Evolutionary conservation across 2,888 invertebrate genomes (phyloP).

Genomic region (Erpobdella octoculata): DNA sequence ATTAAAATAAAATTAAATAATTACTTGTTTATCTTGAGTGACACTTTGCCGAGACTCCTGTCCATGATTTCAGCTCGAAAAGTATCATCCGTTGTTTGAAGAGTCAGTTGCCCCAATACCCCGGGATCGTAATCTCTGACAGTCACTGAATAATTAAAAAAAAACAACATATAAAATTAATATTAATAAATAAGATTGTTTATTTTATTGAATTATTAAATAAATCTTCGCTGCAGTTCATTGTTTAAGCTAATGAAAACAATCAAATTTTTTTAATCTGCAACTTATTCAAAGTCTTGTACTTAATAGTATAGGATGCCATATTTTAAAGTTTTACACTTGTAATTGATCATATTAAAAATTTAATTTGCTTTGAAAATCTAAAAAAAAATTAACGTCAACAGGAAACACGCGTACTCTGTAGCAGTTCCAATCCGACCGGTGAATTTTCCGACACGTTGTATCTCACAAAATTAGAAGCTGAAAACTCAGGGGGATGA

Average conservation of each 20-base stretch:
- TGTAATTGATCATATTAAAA: too few species aligned
- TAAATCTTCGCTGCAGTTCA: too few species aligned
- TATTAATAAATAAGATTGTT: too few species aligned
- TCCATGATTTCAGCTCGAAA: conserved; percentile 26
- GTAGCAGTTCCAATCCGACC: conserved; percentile 25
- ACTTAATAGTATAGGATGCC: too few species aligned
- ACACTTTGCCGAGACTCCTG: not conserved
- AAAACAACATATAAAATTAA: too few species aligned
- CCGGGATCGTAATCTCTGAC: conserved; percentile 35
- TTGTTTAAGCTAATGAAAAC: too few species aligned
- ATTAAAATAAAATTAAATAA: not conserved
- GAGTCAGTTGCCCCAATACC: conserved; percentile 31
- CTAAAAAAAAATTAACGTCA: too few species aligned
- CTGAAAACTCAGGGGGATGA: conserved; percentile 28
- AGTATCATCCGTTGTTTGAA: conserved; percentile 20
- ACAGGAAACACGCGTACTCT: conserved; percentile 28
- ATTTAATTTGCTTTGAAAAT: too few species aligned
- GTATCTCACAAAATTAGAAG: conserved; percentile 24
- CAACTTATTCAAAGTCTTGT: too few species aligned
- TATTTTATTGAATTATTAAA: too few species aligned
- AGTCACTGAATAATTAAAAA: conserved; percentile 29
- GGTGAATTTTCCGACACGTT: conserved; percentile 28
- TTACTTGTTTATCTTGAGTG: conserved; percentile 2
- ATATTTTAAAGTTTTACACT: too few species aligned
- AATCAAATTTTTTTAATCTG: too few species aligned